Evolutionary conservation across 2,888 invertebrate genomes (phyloP).

Genomic region (Epinotia demarniana): DNA sequence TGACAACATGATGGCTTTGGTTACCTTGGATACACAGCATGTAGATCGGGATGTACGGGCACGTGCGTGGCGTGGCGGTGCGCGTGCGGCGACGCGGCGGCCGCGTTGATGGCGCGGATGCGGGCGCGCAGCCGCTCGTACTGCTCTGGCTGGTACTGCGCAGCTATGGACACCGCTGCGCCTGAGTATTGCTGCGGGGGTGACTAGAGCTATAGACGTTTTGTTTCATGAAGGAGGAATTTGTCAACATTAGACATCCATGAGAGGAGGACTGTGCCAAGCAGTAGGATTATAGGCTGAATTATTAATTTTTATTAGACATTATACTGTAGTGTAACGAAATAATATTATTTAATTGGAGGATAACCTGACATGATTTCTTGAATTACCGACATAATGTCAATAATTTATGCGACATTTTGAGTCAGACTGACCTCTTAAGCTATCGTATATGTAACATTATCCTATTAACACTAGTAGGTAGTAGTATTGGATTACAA

Average conservation of each 20-base stretch:
- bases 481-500: too few relatives aligned
- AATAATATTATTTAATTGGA: not conserved
- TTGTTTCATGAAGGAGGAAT: not conserved
- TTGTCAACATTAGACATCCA: not conserved
- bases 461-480: too few relatives aligned
- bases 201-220: not conserved
- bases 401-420: not conserved
- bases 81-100: conserved; percentile 70
- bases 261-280: too few relatives aligned
- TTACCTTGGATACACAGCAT: conserved; percentile 76
- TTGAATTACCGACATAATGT: too few relatives aligned
- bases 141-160: conserved; percentile 82
- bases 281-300: too few relatives aligned
- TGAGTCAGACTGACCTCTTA: not conserved
- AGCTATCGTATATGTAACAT: not conserved
- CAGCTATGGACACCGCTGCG: conserved; percentile 77
- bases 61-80: conserved; percentile 63
- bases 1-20: not conserved
- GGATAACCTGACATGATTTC: not conserved
- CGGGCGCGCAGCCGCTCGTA: conserved; percentile 80
- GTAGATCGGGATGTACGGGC: conserved; percentile 74
- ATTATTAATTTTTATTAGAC: too few relatives aligned
- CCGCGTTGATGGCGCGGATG: conserved; percentile 80
- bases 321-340: not conserved
- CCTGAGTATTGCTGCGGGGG: conserved; percentile 72